phyloP scores from a whole-genome alignment of 2,113 vertebrate genomes.

The Bos javanicus region DNA sequence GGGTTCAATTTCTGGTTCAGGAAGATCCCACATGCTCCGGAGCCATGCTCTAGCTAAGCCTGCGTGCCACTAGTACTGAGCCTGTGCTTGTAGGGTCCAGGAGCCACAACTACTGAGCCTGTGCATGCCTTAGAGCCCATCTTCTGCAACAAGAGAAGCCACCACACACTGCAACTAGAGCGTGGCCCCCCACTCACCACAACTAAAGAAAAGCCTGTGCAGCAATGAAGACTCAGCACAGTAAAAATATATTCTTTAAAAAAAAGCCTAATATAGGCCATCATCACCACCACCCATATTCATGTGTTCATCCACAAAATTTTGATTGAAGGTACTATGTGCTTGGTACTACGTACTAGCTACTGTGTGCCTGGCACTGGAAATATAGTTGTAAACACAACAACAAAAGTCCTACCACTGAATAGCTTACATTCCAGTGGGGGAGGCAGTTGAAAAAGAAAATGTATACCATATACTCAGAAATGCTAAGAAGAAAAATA shows the following conservation, averaged over 20 bases:
- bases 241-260: background rate
- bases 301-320: background rate
- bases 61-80: background rate
- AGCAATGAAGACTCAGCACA: background rate
- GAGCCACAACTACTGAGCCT: background rate
- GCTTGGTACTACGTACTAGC: background rate
- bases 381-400: background rate
- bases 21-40: background rate
- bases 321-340: background rate
- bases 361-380: background rate
- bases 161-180: background rate
- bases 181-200: background rate
- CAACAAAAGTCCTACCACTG: background rate
- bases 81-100: background rate
- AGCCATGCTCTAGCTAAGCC: background rate
- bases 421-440: background rate
- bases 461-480: background rate
- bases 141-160: background rate
- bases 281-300: background rate
- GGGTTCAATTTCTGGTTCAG: background rate
- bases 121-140: background rate
- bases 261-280: background rate
- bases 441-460: background rate
- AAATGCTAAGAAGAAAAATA: background rate
- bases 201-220: background rate